phyloP scores from a whole-genome alignment of 1,140 invertebrate species.

The Ceratina australensis region DNA sequence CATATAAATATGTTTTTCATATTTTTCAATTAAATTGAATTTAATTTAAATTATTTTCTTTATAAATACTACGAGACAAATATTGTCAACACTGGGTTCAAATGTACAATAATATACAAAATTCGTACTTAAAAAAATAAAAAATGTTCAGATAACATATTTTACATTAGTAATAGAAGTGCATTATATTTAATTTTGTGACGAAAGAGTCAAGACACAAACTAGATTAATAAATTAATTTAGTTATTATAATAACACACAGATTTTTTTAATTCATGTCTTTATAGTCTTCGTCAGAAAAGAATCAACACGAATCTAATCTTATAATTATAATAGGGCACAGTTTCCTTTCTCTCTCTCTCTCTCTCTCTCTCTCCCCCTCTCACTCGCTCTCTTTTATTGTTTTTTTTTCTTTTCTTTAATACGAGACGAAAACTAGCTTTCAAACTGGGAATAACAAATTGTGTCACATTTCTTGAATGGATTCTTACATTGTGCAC shows the following conservation, averaged over 20 bases:
- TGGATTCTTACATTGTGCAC: constrained; percentile 54
- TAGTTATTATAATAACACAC: constrained; percentile 21
- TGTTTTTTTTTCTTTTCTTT: constrained; percentile 23
- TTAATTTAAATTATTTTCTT: constrained; percentile 2
- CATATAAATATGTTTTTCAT: constrained; percentile 30
- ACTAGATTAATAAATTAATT: constrained; percentile 45
- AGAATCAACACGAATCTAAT: constrained; percentile 34
- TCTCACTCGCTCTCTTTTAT: no score
- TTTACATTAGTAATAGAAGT: constrained; percentile 19
- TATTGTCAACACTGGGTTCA: constrained; percentile 24
- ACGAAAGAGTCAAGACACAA: constrained; percentile 16
- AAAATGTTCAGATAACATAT: constrained; percentile 19
- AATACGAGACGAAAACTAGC: constrained; percentile 41
- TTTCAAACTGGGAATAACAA: constrained; percentile 55
- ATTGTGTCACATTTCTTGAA: constrained; percentile 43
- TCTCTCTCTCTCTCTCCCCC: no score
- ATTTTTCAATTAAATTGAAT: constrained; percentile 21
- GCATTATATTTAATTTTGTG: constrained; percentile 5
- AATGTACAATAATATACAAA: constrained; percentile 26
- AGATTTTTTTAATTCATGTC: constrained; percentile 28
- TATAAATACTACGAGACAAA: constrained; percentile 12
- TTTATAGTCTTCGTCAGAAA: constrained; percentile 12
- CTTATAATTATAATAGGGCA: constrained; percentile 23
- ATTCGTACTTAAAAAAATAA: not conserved
- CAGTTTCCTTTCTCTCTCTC: not conserved